phyloP scores from a whole-genome alignment of 1,140 invertebrate genomes.

The Heliconius nattereri region DNA sequence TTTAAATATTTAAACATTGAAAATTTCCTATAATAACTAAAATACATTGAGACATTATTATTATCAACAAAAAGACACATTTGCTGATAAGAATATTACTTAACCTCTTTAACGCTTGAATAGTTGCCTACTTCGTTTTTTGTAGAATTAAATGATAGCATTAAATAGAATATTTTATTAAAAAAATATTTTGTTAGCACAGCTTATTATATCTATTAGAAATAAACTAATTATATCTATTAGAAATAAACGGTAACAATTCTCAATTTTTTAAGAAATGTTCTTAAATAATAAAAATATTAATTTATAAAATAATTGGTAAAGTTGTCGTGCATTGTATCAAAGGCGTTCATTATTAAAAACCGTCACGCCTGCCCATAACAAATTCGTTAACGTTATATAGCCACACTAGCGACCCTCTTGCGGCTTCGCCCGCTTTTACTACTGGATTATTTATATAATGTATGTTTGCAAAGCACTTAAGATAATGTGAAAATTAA shows the following conservation, averaged over 20 bases:
- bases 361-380: background rate
- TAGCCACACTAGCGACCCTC: no score
- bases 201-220: no score
- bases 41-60: background rate
- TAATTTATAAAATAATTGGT: no score
- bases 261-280: background rate
- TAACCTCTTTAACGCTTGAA: conserved; percentile 28
- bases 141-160: conserved; percentile 18
- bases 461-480: no score
- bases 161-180: background rate
- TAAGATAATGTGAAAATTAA: no score
- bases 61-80: conserved; percentile 29
- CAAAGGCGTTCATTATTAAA: background rate
- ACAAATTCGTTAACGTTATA: background rate
- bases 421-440: no score
- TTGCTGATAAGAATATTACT: conserved; percentile 32
- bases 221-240: background rate
- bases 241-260: background rate
- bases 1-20: background rate
- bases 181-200: background rate
- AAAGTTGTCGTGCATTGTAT: background rate
- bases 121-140: conserved; percentile 12
- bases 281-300: background rate
- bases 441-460: no score
- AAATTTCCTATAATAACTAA: background rate